Base-by-base conservation (phyloP, 2,113 vertebrate species). In the Cheirogaleus medius region DNA sequence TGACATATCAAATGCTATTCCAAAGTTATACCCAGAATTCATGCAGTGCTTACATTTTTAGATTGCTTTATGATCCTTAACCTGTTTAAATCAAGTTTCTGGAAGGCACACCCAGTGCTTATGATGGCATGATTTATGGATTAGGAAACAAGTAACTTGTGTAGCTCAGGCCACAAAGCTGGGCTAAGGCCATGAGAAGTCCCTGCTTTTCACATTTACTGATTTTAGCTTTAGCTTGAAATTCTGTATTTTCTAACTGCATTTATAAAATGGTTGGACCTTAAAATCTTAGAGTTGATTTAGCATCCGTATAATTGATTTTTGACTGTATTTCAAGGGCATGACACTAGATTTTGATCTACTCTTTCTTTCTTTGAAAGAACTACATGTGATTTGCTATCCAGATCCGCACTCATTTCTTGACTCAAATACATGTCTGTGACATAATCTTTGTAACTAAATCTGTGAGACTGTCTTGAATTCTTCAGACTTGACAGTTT, bases 1-100 rank as follows among this genome's bases (percentile, higher is more conserved):
- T 94, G 54, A 94, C 39, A 39, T 0, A 13, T 66, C 66, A 47
- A 52, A 52, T 64, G 86, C 63, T 44, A 95, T 93, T 74, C 73
- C 94, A 78, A 34, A 92, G 87, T 71, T 88, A 73, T 3, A n/a
- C 42, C 63, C 5, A 17, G 78, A 52, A 87, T 80, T 88, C 69
- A 29, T 13, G 21, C 69, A 12, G 60, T 13, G 49, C 77, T 93
- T 80, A 54, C 27, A 71, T 29, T 54, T 96, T 90, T 71, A 93
- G 86, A 74, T 93, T 76, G 86, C 73, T 96, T 90, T 81, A 27
- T 83, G 60, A 23, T 90, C 0, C 0, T 71, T 91, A 80, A n/a
- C 93, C 64, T 90, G 91, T 91, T 95, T 86, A 89, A 56, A 54
- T 94, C 92, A 91, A 47, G 52, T 91, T 93, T 86, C 85, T 92